These are phyloP conservation scores for Paramormyrops hopkinsi DNA, from an alignment of 2,797 vertebrate genomes.

Conservation along the genomic window DNA sequence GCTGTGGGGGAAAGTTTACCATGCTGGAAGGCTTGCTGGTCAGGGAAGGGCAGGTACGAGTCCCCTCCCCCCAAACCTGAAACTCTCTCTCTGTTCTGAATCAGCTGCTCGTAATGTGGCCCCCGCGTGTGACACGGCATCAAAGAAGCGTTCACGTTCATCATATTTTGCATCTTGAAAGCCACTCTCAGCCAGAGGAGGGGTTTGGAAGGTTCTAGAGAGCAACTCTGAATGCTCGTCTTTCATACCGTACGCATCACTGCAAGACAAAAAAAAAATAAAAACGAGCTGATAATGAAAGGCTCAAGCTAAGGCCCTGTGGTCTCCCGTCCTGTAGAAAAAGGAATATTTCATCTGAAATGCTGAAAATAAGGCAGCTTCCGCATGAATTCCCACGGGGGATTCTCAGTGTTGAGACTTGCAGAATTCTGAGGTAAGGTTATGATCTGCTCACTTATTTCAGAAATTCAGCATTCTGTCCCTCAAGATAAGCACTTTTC, in stretches of 20 bases:
- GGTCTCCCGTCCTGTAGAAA: background rate
- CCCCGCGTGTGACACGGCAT: background rate
- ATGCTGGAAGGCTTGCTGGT: background rate
- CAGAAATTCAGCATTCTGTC: constrained; percentile 13
- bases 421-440: background rate
- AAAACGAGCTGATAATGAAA: background rate
- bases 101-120: background rate
- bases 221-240: background rate
- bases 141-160: background rate
- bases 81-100: background rate
- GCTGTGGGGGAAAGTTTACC: background rate
- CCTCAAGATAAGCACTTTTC: background rate
- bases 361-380: background rate
- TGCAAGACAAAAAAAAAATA: background rate
- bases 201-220: constrained; percentile 5
- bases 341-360: background rate
- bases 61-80: background rate
- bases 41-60: background rate
- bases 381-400: background rate
- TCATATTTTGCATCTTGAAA: background rate
- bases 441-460: background rate
- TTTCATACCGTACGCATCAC: background rate
- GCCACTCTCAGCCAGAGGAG: background rate
- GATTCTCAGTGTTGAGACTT: background rate
- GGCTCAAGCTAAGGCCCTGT: background rate